Evolutionary conservation across 2,113 vertebrate genomes (phyloP).

Genomic region (Clarias batrachus): DNA sequence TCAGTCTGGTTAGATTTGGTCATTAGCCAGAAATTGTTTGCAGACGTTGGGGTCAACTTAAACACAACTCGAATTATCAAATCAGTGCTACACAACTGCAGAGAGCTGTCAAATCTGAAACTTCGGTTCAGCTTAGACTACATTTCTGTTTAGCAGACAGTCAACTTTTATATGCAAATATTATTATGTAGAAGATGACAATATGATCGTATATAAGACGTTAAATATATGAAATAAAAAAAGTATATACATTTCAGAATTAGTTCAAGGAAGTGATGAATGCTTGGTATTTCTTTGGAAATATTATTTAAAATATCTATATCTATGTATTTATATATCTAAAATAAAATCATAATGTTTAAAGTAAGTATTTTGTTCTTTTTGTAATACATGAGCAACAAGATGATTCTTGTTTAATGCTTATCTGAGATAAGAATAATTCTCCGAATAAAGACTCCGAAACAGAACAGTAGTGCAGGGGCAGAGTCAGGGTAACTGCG

Average conservation of each 20-base stretch:
- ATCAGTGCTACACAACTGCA: neutral
- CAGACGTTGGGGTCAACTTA: conserved; percentile 53
- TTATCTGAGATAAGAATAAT: conserved; percentile 22
- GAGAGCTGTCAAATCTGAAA: neutral
- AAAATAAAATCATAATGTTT: too few species aligned
- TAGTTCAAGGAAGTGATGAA: neutral
- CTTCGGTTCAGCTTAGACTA: neutral
- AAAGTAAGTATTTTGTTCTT: too few species aligned
- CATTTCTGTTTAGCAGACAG: neutral
- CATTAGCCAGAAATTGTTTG: conserved; percentile 56
- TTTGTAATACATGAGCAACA: neutral
- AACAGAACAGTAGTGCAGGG: conserved; percentile 50
- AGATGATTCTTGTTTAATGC: neutral
- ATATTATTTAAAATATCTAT: neutral
- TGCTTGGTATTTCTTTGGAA: neutral
- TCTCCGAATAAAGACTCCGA: conserved; percentile 6
- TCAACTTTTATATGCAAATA: neutral
- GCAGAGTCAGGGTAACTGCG: conserved; percentile 56
- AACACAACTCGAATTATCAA: neutral
- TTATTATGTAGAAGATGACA: neutral
- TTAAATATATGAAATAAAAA: neutral
- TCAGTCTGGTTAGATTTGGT: conserved; percentile 13
- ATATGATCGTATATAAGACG: neutral
- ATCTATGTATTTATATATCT: too few species aligned
- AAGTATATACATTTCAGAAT: neutral